A percentile compares a stretch with the other conserved stretches of the same genome.
Evolutionary conservation across 2,797 vertebrate genomes (phyloP).

Genomic region (Graptemys geographica): DNA sequence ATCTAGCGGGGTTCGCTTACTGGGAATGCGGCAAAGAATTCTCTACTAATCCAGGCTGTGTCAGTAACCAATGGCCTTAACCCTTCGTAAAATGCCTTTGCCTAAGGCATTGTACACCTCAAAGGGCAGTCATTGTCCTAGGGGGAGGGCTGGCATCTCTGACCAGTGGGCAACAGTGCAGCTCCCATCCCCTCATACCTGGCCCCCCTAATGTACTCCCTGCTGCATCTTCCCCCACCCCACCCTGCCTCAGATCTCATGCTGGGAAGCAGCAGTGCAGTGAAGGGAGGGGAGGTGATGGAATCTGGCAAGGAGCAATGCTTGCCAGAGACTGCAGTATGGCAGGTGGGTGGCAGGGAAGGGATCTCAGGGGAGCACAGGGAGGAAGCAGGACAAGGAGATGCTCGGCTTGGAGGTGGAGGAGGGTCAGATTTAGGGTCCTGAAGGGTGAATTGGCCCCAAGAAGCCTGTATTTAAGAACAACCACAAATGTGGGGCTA

Average conservation of each 20-base stretch:
- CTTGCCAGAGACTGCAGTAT: background rate
- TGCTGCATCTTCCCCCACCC: background rate
- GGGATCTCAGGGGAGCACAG: background rate
- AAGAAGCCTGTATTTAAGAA: background rate
- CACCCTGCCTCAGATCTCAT: background rate
- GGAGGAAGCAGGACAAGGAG: background rate
- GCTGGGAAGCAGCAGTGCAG: background rate
- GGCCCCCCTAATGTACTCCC: too few relatives aligned
- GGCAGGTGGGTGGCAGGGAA: background rate
- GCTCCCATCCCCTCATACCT: background rate
- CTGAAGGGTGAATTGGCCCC: background rate
- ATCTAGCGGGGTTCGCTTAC: background rate
- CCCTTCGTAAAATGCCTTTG: background rate
- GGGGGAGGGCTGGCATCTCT: background rate
- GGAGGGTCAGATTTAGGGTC: background rate
- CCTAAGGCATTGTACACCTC: background rate
- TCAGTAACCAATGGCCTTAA: background rate
- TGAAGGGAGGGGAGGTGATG: background rate
- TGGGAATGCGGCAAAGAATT: background rate
- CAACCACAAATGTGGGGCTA: background rate
- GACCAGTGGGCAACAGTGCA: background rate
- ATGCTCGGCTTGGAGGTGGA: background rate
- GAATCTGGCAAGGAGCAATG: background rate
- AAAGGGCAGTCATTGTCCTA: background rate
- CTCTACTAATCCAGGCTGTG: background rate